Evolutionary conservation across 1,140 invertebrate species (phyloP).

Genomic region (Drosophila kepulauana): DNA sequence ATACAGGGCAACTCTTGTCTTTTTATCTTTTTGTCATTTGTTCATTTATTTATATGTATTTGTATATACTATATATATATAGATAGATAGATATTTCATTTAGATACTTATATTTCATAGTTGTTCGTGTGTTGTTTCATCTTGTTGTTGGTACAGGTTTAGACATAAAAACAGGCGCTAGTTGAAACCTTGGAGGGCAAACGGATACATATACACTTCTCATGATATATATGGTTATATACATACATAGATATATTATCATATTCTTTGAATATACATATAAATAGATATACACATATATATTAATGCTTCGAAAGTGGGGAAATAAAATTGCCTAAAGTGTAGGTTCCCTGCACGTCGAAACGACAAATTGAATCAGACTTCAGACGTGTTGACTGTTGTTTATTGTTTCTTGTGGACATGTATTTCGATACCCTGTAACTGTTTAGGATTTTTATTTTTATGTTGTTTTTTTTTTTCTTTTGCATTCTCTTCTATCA

Average conservation of each 20-base stretch:
- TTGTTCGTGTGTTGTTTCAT: constrained; percentile 40
- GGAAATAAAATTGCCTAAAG: constrained; percentile 15
- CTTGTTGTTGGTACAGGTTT: constrained; percentile 64
- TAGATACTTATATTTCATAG: constrained; percentile 31
- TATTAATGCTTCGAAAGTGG: constrained; percentile 13
- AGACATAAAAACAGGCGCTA: constrained; percentile 78
- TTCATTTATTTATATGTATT: constrained; percentile 21
- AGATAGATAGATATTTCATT: constrained; percentile 25
- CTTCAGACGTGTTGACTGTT: constrained; percentile 38
- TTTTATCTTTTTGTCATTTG: not conserved
- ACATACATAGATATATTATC: constrained; percentile 19
- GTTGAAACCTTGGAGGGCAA: constrained; percentile 81
- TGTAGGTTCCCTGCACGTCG: constrained; percentile 24
- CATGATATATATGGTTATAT: constrained; percentile 27
- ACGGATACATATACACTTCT: constrained; percentile 61
- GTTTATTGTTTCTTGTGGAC: constrained; percentile 24
- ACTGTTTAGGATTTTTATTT: constrained; percentile 30
- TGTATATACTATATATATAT: constrained; percentile 32
- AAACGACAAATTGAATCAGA: constrained; percentile 29
- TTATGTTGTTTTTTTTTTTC: too few relatives aligned
- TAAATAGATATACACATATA: not conserved
- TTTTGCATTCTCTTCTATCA: not conserved
- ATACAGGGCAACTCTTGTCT: constrained; percentile 66
- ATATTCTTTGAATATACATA: constrained; percentile 28
- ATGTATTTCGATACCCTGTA: constrained; percentile 69